These are phyloP conservation scores for Homalodisca vitripennis DNA, from an alignment of 1,140 invertebrate genomes.

Conservation along the genomic window DNA sequence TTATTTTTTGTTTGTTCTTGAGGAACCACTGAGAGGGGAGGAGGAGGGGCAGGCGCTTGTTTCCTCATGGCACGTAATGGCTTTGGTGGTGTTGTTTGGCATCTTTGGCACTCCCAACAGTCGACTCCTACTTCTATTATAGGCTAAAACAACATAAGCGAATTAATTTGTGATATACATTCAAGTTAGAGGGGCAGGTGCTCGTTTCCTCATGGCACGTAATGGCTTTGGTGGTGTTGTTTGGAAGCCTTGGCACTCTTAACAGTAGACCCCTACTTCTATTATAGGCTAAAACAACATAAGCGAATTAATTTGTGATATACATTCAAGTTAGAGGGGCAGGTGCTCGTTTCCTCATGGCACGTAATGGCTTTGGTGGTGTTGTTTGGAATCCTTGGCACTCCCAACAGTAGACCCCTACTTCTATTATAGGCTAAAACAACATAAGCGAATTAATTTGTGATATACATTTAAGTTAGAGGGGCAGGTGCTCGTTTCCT, in stretches of 20 bases:
- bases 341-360: constrained; percentile 28
- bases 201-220: constrained; percentile 28
- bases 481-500: constrained; percentile 27
- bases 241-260: constrained; percentile 54
- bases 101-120: constrained; percentile 53
- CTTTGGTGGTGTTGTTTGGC: constrained; percentile 44
- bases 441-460: background rate
- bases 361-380: constrained; percentile 31
- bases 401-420: constrained; percentile 48
- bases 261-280: constrained; percentile 41
- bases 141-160: background rate
- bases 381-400: constrained; percentile 50
- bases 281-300: background rate
- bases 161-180: no score
- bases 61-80: constrained; percentile 28
- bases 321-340: no score
- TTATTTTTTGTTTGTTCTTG: constrained; percentile 35
- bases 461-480: no score
- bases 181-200: constrained; percentile 24
- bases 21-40: constrained; percentile 27
- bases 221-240: constrained; percentile 32
- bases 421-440: background rate
- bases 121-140: constrained; percentile 14
- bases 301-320: background rate
- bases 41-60: constrained; percentile 22